phyloP scores from a whole-genome alignment of 2,888 invertebrate species.

The Catocala fraxini region DNA sequence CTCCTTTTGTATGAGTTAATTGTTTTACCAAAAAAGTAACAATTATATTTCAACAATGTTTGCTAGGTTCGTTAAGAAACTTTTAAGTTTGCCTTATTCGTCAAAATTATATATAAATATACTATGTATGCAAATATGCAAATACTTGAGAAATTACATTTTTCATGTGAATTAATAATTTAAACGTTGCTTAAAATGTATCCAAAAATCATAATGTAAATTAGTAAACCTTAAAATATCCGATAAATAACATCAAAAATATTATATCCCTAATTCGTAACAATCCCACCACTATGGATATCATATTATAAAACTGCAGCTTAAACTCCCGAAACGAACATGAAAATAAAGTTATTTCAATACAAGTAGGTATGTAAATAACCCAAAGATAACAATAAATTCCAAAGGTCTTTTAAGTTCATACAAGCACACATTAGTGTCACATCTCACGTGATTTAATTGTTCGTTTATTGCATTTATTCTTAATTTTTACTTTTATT shows the following conservation, averaged over 20 bases:
- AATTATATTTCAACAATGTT: too few species aligned
- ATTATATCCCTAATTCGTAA: background rate
- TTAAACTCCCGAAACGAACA: background rate
- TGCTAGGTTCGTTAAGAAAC: too few species aligned
- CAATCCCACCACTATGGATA: background rate
- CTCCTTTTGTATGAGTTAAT: too few species aligned
- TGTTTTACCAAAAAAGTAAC: too few species aligned
- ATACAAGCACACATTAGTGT: conserved; percentile 55
- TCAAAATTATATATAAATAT: too few species aligned
- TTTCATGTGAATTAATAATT: too few species aligned
- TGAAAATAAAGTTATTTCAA: conserved; percentile 18
- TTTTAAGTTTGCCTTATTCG: too few species aligned
- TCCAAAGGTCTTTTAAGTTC: conserved; percentile 47
- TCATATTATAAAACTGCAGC: conserved; percentile 1
- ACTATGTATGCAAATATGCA: too few species aligned
- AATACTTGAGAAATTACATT: too few species aligned
- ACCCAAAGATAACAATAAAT: conserved; percentile 43
- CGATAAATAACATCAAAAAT: background rate
- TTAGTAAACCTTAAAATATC: too few species aligned
- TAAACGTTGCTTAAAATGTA: too few species aligned
- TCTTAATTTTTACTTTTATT: conserved; percentile 26
- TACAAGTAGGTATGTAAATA: conserved; percentile 18
- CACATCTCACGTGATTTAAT: conserved; percentile 59
- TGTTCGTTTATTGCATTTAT: conserved; percentile 55
- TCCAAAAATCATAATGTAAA: too few species aligned